phyloP scores from a whole-genome alignment of 2,113 vertebrate genomes.

The Ameiurus melas region DNA sequence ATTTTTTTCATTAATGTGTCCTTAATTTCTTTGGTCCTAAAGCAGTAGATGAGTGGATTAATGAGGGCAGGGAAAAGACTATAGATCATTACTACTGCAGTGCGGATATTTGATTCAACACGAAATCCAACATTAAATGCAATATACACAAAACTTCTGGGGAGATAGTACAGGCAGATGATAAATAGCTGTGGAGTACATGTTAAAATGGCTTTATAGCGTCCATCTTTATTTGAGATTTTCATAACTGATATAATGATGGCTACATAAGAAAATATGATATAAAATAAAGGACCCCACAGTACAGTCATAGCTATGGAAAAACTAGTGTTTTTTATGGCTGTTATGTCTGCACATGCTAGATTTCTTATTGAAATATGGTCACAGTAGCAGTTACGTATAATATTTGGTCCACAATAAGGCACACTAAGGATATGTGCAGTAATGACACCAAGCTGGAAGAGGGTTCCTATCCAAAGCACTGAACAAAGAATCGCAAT shows the following conservation, averaged over 20 bases:
- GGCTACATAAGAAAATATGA: constrained; percentile 62
- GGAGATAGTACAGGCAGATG: too few relatives aligned
- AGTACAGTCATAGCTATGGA: constrained; percentile 64
- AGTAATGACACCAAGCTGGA: constrained; percentile 41
- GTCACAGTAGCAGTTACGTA: constrained; percentile 68
- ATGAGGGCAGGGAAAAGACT: constrained; percentile 66
- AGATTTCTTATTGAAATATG: constrained; percentile 56
- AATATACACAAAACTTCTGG: constrained; percentile 63
- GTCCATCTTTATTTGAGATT: constrained; percentile 49
- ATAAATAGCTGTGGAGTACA: too few relatives aligned
- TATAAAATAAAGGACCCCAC: constrained; percentile 59
- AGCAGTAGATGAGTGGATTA: too few relatives aligned
- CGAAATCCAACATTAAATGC: constrained; percentile 49
- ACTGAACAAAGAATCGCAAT: constrained; percentile 53
- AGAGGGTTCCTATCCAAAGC: constrained; percentile 57
- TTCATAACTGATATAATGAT: constrained; percentile 62
- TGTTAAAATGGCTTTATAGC: background rate
- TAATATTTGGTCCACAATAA: constrained; percentile 66
- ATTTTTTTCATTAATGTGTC: too few relatives aligned
- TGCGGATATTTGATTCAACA: constrained; percentile 57
- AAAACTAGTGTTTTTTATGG: background rate
- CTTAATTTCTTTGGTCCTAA: too few relatives aligned
- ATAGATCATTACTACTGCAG: constrained; percentile 64
- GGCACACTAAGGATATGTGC: constrained; percentile 41
- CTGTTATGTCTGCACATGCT: constrained; percentile 50